Evolutionary conservation across 2,113 vertebrate genomes (phyloP), one percentile per base, ranked within the genome.

Genomic region (Pao palembangensis): DNA sequence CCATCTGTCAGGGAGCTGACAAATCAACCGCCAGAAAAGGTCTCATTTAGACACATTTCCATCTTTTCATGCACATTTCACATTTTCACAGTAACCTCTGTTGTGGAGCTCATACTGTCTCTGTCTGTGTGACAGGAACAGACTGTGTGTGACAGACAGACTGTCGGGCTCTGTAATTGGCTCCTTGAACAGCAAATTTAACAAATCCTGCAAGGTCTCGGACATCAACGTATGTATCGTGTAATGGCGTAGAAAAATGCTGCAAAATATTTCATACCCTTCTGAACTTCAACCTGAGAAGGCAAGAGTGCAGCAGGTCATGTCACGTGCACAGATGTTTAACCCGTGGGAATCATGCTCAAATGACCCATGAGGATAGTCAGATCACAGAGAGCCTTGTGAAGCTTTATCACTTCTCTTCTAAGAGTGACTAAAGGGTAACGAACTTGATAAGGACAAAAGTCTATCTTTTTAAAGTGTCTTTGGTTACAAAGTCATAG

Each of bases 81-180:
- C 62, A 76, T 79, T 73, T 69, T 55, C 63, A 63, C 59, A 15
- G 43, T 81, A 77, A 85, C 85, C 78, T 73, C 74, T 76, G 71
- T 61, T 62, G 67, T 58, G 52, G 62, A 65, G 67, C 64, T 79
- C 77, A 78, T 73, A 78, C 76, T 15, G 25, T 28, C 25, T 28
- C 25, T 28, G 25, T 28, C 25, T 7, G 25, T 28, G 25, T 28
- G 25, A 28, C 25, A 28, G 25, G 25, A 6, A 28, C 25, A 6
- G 23, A 3, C 2, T 7, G 25, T 28, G 25, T 28, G 25, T 28
- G 25, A 28, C 25, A 28, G 25, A 28, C 25, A 7, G 25, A 50
- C 31, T 60, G 63, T 48, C 61, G 69, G 76, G 79, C 79, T 68
- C 57, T 83, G 58, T 88, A 88, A 90, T 86, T 88, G 85, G 87